Conservation (phyloP, 2,113 vertebrate species). For the Thamnaconus septentrionalis region DNA sequence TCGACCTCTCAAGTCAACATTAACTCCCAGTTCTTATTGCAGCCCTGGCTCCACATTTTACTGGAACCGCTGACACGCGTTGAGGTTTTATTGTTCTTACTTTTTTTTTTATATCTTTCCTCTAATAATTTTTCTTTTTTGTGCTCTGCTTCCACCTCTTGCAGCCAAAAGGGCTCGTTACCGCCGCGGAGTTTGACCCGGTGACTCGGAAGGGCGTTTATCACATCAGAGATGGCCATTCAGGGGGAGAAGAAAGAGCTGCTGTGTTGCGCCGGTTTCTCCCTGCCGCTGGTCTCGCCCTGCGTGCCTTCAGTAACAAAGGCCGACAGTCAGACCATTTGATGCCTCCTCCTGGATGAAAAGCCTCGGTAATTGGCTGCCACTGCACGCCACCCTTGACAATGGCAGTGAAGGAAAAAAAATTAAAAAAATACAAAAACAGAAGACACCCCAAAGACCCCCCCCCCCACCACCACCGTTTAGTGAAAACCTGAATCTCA, state of each 20-base stretch:
- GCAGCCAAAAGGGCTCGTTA: constrained; percentile 29
- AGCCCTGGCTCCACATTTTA: neutral
- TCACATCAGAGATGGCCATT: constrained; percentile 24
- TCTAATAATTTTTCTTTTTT: neutral
- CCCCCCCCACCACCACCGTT: neutral
- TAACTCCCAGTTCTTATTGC: neutral
- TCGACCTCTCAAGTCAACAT: constrained; percentile 14
- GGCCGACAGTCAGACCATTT: constrained; percentile 49
- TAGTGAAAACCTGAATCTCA: constrained; percentile 24
- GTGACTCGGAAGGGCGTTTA: constrained; percentile 25
- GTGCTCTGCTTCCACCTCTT: neutral
- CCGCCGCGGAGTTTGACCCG: constrained; percentile 5
- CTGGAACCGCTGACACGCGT: neutral
- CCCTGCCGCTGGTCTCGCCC: constrained; percentile 24
- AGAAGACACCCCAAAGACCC: too few species aligned
- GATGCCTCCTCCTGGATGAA: constrained; percentile 60
- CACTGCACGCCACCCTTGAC: constrained; percentile 49
- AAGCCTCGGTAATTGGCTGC: constrained; percentile 68
- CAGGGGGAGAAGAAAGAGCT: constrained; percentile 15
- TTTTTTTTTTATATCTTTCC: too few species aligned
- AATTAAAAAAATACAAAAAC: constrained; percentile 1
- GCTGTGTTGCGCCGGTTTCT: constrained; percentile 30
- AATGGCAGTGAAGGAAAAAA: constrained; percentile 31
- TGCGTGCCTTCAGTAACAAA: constrained; percentile 47
- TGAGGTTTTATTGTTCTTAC: neutral